A percentile compares a stretch with the other conserved stretches of the same genome.
Evolutionary conservation across 1,140 invertebrate species (phyloP).

Genomic region (Drosophila equinoxialis): DNA sequence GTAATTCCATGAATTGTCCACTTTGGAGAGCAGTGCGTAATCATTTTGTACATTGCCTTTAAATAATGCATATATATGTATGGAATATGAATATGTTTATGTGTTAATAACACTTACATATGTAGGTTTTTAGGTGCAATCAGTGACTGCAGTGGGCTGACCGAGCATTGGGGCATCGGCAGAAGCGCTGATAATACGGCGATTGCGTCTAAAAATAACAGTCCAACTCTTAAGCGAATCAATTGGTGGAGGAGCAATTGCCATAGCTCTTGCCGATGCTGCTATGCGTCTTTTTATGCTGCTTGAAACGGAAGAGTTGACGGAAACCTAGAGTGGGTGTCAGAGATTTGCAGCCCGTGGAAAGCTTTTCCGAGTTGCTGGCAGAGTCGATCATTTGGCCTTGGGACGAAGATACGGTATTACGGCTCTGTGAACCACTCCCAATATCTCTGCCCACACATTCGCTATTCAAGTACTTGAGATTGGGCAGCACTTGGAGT

Average conservation of each 20-base stretch:
- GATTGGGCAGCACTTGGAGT: conserved; percentile 58
- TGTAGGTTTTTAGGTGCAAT: conserved; percentile 57
- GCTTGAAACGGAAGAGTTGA: conserved; percentile 65
- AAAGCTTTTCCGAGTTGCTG: conserved; percentile 58
- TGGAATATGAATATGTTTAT: background rate
- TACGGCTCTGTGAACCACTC: conserved; percentile 13
- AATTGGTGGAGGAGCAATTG: conserved; percentile 71
- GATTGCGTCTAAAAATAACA: conserved; percentile 56
- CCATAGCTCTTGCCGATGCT: conserved; percentile 28
- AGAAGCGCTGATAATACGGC: conserved; percentile 54
- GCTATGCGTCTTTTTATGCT: conserved; percentile 37
- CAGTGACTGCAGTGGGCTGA: conserved; percentile 56
- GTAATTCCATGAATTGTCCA: background rate
- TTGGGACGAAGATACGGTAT: conserved; percentile 44
- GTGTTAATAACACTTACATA: conserved; percentile 35
- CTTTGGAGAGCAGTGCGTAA: background rate
- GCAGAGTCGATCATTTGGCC: conserved; percentile 57
- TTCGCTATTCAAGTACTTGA: conserved; percentile 67
- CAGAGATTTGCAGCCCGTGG: conserved; percentile 9
- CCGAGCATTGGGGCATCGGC: conserved; percentile 34
- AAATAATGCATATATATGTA: background rate
- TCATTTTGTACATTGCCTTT: conserved; percentile 9
- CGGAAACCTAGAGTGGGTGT: conserved; percentile 60
- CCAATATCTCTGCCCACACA: conserved; percentile 4
- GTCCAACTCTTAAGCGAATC: conserved; percentile 48